Percentiles rank a stretch among this genome's conserved stretches.
phyloP scores from a whole-genome alignment of 2,113 vertebrate species.

The Hypomesus transpacificus region DNA sequence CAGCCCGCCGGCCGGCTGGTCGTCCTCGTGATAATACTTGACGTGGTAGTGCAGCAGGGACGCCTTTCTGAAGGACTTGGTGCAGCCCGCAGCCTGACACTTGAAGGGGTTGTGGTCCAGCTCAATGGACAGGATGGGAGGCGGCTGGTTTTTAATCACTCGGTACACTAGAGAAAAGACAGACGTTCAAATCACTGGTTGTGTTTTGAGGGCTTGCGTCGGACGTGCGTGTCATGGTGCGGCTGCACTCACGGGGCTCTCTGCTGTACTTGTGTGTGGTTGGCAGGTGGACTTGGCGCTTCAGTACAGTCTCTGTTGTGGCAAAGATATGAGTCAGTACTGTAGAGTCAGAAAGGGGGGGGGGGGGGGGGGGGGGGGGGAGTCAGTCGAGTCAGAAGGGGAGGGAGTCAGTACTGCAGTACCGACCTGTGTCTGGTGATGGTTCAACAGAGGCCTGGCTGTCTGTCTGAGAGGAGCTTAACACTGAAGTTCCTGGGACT shows the following conservation, averaged over 20 bases:
- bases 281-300: conserved; percentile 74
- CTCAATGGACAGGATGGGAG: conserved; percentile 80
- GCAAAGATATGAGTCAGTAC: too few species aligned
- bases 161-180: conserved; percentile 76
- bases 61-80: conserved; percentile 93
- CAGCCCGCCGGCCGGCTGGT: conserved; percentile 71
- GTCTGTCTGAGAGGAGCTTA: background rate
- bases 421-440: conserved; percentile 52
- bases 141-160: conserved; percentile 84
- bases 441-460: conserved; percentile 9
- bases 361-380: too few species aligned
- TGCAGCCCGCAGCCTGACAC: conserved; percentile 86
- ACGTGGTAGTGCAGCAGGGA: conserved; percentile 95
- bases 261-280: conserved; percentile 79
- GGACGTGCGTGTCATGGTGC: background rate
- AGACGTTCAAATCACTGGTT: background rate
- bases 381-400: too few species aligned
- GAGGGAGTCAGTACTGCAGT: background rate
- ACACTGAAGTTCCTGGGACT: conserved; percentile 16
- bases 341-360: too few species aligned
- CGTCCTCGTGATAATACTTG: conserved; percentile 94
- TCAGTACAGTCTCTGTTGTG: conserved; percentile 66
- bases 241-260: conserved; percentile 71
- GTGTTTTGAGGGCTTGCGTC: background rate
- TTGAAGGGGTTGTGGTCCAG: conserved; percentile 93